Conservation (phyloP, 2,888 invertebrate genomes). For the Caenorhabditis sp. region DNA sequence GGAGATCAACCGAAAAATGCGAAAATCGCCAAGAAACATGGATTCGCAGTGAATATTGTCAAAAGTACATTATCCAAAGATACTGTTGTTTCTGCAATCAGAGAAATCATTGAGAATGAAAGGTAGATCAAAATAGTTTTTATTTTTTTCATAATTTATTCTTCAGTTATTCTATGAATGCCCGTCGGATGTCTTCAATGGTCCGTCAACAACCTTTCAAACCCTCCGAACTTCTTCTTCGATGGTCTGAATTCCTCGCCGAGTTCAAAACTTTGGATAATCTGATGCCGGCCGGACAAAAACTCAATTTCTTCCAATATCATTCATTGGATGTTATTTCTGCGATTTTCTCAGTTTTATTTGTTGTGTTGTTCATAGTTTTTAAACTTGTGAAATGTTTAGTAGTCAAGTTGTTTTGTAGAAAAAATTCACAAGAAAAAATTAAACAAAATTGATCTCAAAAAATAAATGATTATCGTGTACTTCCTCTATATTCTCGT, state of each 20-base stretch:
- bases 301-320: conserved; percentile 54
- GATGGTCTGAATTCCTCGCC: conserved; percentile 58
- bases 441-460: background rate
- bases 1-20: conserved; percentile 58
- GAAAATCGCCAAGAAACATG: conserved; percentile 53
- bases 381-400: background rate
- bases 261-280: conserved; percentile 55
- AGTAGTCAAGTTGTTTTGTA: background rate
- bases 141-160: too few relatives aligned
- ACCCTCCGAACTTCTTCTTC: conserved; percentile 49
- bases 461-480: too few relatives aligned
- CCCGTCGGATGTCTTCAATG: conserved; percentile 48
- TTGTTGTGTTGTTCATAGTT: conserved; percentile 19
- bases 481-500: too few relatives aligned
- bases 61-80: conserved; percentile 32
- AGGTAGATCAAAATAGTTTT: conserved; percentile 8
- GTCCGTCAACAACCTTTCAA: conserved; percentile 53
- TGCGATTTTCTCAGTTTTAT: conserved; percentile 28
- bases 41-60: conserved; percentile 35
- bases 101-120: conserved; percentile 16
- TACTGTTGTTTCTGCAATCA: conserved; percentile 24
- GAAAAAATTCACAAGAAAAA: background rate
- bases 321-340: conserved; percentile 55
- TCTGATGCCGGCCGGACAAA: conserved; percentile 47
- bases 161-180: conserved; percentile 45